Evolutionary conservation across 2,113 vertebrate genomes (phyloP), one percentile per base, ranked within the genome.

Genomic region (Leucoraja erinaceus): DNA sequence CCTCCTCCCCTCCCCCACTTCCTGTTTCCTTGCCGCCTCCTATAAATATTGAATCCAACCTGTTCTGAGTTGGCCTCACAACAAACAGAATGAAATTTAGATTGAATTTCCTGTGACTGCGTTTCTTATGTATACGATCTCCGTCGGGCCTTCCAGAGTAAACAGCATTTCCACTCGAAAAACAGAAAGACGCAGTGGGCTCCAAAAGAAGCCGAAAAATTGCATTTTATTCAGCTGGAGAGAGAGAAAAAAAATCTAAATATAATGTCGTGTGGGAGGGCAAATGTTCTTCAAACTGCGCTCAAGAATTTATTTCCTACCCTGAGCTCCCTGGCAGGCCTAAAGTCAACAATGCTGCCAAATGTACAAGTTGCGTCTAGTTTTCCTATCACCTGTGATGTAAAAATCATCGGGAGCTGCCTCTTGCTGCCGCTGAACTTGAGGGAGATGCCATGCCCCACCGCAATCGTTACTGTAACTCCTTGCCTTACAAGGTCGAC

Each of bases 221-320:
- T 88, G 83, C n/a, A 61, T 61, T 88, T 88, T 88, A 59, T 66
- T 11, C 38, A 47, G 3, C 38, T 0, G 38, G 38, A 47, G 38
- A 47, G 38, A 47, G 3, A 61, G n/a, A n/a, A 84, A 84, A 31
- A 31, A 63, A 88, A 18, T 63, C 83, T 88, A 88, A 88, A 88
- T 88, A 88, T 88, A 66, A 88, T 63, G 28, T 88, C 63, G 83
- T 31, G 83, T 63, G 83, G 83, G 83, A 66, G 59, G 83, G 59
- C 59, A 63, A 56, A 31, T 63, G 4, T n/a, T 86, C 83, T 59
- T 28, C 59, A 63, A 59, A 63, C 59, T 66, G 25, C 28, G 63
- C 59, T 63, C 7, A 59, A n/a, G 63, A 31, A 88, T 63, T 61
- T 63, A 61, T 31, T 61, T 88, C 83, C 63, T 88, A n/a, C 28